These are phyloP conservation scores for Tenebrio molitor DNA, from an alignment of 1,140 invertebrate genomes.

Conservation along the genomic window DNA sequence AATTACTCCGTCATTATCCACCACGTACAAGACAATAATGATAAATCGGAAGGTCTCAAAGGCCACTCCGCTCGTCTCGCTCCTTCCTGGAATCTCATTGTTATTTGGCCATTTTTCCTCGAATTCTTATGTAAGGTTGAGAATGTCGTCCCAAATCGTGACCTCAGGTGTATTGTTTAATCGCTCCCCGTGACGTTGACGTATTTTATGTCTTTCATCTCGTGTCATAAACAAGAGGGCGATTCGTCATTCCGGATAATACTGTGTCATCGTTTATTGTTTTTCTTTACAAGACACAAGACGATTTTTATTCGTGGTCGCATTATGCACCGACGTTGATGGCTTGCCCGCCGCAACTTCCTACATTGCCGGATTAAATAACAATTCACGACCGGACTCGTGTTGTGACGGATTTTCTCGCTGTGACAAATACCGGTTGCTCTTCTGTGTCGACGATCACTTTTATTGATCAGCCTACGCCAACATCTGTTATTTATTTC, in stretches of 20 bases:
- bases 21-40: constrained; percentile 8
- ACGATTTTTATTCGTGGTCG: not conserved
- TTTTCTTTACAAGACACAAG: not conserved
- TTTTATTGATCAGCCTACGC: too few relatives aligned
- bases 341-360: too few relatives aligned
- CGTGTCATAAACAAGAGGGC: constrained; percentile 23
- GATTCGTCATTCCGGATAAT: constrained; percentile 32
- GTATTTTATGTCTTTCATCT: constrained; percentile 37
- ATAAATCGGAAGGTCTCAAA: constrained; percentile 24
- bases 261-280: not conserved
- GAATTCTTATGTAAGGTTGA: constrained; percentile 17
- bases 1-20: constrained; percentile 17
- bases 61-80: not conserved
- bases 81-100: constrained; percentile 27
- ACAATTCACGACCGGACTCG: too few relatives aligned
- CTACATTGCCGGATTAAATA: too few relatives aligned
- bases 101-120: constrained; percentile 2
- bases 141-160: constrained; percentile 28
- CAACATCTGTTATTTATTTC: too few relatives aligned
- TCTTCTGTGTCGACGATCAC: too few relatives aligned
- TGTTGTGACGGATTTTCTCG: too few relatives aligned
- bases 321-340: not conserved
- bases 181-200: constrained; percentile 31
- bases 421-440: too few relatives aligned
- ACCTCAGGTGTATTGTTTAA: constrained; percentile 37